Evolutionary conservation across 2,797 vertebrate genomes (phyloP), one percentile per base, ranked within the genome.

Genomic region (Mastacembelus armatus): DNA sequence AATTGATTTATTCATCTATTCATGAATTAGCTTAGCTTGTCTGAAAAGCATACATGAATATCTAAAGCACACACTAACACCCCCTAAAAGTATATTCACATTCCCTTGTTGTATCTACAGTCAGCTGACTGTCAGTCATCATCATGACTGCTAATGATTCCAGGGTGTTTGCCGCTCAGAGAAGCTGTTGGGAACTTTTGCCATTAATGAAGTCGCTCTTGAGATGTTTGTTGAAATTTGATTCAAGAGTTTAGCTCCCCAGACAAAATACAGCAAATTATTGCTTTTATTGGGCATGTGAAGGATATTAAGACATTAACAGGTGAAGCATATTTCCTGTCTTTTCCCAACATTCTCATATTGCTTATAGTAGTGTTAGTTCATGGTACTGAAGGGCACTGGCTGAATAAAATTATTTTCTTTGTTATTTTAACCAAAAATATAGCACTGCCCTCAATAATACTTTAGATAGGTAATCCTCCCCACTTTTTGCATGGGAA

Each of bases 1-100:
- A 42, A 88, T 82, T 68, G 81, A 85, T 84, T 88, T 81, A 87
- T 89, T 89, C 66, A 86, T 88, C 77, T 80, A 85, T 81, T 85
- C 85, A 76, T 72, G 50, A 73, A 81, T 83, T 45, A 77, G 68
- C 64, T 59, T 47, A 47, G 52, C 83, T 75, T 58, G 58, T 81
- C 59, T 86, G 67, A 55, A 62, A 64, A 74, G 71, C 66, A 71
- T 74, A 75, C 72, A 68, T 64, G 57, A 51, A 61, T 77, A 66
- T 84, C 51, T 65, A 52, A 71, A 71, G 62, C 51, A 73, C 77
- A 71, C 68, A 70, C 15, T 38, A 15, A 16, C n/a, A n/a, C n/a
- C 22, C 45, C 36, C 16, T 52, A 12, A 10, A 43, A 55, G 58
- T 51, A 35, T 74, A 45, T 77, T 66, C 74, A 54, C 24, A 15